Evolutionary conservation across 1,140 invertebrate genomes (phyloP).

Genomic region (honey bee (Apis mellifera)): DNA sequence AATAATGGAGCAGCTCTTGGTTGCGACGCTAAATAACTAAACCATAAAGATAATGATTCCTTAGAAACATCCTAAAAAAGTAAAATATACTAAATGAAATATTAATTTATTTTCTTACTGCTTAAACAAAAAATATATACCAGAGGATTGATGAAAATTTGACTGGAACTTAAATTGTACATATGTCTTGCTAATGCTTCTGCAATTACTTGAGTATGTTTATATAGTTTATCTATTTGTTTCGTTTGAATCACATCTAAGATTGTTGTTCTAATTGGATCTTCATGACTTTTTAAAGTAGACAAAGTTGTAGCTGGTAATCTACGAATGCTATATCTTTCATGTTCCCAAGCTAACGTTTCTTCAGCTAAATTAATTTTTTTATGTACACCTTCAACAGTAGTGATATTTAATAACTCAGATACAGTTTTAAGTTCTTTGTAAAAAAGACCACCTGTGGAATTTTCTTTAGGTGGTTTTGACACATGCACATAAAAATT

Average conservation of each 20-base stretch:
- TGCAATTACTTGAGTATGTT: constrained; percentile 90
- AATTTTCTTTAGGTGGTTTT: constrained; percentile 95
- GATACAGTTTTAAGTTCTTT: constrained; percentile 85
- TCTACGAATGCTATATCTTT: constrained; percentile 95
- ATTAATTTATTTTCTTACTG: background rate
- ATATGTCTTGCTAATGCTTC: constrained; percentile 92
- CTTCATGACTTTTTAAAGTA: constrained; percentile 85
- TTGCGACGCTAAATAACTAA: constrained; percentile 87
- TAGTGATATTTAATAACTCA: constrained; percentile 79
- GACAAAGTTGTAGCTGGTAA: constrained; percentile 96
- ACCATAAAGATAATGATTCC: constrained; percentile 87
- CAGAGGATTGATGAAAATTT: constrained; percentile 87
- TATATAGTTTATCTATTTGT: constrained; percentile 84
- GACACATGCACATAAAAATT: constrained; percentile 95
- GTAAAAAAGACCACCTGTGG: constrained; percentile 87
- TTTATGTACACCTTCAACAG: constrained; percentile 93
- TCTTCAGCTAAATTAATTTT: constrained; percentile 99
- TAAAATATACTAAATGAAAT: constrained; percentile 17
- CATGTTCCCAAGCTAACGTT: constrained; percentile 97
- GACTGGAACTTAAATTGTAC: constrained; percentile 89
- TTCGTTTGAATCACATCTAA: constrained; percentile 84
- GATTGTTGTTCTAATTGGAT: constrained; percentile 84
- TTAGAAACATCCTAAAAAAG: constrained; percentile 86
- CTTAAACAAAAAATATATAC: constrained; percentile 78
- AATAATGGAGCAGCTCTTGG: constrained; percentile 89